Evolutionary conservation across 2,113 vertebrate genomes (phyloP).

Genomic region (Sardina pilchardus): DNA sequence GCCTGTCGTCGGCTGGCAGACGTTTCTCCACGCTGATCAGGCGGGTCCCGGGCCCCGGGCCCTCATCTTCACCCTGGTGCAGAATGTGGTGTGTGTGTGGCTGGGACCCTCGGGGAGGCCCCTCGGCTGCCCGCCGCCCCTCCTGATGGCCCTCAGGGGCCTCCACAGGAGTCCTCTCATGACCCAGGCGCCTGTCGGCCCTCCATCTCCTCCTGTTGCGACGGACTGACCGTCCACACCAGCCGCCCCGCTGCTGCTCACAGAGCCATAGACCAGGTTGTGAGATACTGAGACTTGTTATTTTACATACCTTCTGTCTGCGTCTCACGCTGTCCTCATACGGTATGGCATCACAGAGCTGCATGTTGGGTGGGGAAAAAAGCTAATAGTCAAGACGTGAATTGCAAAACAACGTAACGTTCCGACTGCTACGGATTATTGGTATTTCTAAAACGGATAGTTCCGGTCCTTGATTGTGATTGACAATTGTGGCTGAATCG

Average conservation of each 20-base stretch:
- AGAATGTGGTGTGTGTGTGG: conserved; percentile 61
- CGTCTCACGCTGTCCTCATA: neutral
- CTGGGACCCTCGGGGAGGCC: conserved; percentile 25
- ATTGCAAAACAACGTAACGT: neutral
- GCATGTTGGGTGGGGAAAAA: neutral
- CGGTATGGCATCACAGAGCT: neutral
- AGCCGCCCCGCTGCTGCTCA: neutral
- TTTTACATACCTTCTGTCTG: neutral
- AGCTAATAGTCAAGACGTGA: neutral
- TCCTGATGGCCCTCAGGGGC: conserved; percentile 26
- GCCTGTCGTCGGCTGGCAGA: neutral
- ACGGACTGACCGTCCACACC: neutral
- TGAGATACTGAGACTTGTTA: neutral
- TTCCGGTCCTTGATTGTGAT: too few relatives aligned
- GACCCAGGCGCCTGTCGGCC: neutral
- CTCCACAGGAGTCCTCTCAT: conserved; percentile 10
- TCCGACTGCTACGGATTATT: neutral
- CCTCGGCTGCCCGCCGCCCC: neutral
- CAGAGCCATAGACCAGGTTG: neutral
- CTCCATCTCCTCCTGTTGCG: neutral
- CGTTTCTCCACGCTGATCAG: neutral
- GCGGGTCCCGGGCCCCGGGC: neutral
- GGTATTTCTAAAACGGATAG: too few relatives aligned
- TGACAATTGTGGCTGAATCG: too few relatives aligned
- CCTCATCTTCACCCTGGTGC: conserved; percentile 45